Percentiles rank a stretch among this genome's conserved stretches.
These are phyloP conservation scores for Neostethus bicornis DNA, from an alignment of 2,797 vertebrate species.

Conservation along the genomic window DNA sequence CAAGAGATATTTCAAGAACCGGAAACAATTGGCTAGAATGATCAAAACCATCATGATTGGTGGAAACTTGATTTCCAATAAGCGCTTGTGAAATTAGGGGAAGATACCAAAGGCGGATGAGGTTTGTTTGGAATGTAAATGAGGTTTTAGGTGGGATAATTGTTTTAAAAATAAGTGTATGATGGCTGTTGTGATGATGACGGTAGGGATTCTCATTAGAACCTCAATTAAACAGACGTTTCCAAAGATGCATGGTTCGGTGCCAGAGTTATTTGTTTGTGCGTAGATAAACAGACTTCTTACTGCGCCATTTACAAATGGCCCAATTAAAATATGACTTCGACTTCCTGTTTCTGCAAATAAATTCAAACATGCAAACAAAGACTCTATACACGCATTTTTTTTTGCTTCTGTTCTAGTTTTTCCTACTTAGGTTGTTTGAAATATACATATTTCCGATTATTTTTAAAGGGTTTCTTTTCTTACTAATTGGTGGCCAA, in stretches of 20 bases:
- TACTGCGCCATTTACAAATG: constrained; percentile 62
- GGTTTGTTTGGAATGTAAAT: constrained; percentile 32
- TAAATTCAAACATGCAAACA: not conserved
- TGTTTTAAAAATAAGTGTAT: constrained; percentile 19
- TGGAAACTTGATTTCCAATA: constrained; percentile 15
- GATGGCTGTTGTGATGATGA: constrained; percentile 24
- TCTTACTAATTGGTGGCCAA: constrained; percentile 18
- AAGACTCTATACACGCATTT: no score
- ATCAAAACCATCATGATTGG: not conserved
- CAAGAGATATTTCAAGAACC: constrained; percentile 1
- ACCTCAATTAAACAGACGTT: constrained; percentile 69
- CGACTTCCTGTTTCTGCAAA: not conserved
- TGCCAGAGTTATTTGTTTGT: constrained; percentile 67
- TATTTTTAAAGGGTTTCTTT: no score
- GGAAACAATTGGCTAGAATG: not conserved
- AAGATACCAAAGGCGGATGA: constrained; percentile 8
- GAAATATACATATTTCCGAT: no score
- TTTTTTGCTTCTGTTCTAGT: not conserved
- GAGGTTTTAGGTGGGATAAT: constrained; percentile 8
- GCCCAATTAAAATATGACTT: constrained; percentile 48
- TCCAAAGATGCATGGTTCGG: constrained; percentile 58
- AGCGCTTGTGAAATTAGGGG: constrained; percentile 11
- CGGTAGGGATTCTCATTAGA: constrained; percentile 63
- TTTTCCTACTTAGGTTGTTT: no score
- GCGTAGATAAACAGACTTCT: constrained; percentile 66